Evolutionary conservation across 2,888 invertebrate genomes (phyloP), one percentile per base, ranked within the genome.

Genomic region (Athetis lepigone): DNA sequence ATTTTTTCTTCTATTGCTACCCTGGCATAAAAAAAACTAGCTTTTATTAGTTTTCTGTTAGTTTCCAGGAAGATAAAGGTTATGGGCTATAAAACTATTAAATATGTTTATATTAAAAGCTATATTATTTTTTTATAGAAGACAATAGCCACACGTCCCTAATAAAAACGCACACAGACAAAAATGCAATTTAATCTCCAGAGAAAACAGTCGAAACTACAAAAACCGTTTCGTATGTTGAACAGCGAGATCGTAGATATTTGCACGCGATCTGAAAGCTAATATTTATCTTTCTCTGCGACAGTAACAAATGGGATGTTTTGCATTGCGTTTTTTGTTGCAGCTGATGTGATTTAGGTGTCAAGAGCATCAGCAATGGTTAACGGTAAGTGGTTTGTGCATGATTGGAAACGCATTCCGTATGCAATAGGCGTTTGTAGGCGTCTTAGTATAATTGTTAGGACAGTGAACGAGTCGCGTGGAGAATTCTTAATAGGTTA

Each of bases 211-310:
- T 77, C 68, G 42, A 75, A 74, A 77, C 66, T 63, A 67, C 66
- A 56, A 75, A 61, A 68, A 54, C 67, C 45, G 57, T 65, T 64
- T 68, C 51, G 45, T 75, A 71, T 70, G 62, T 61, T 66, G 57
- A 75, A 74, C 73, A 76, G 81, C 77, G 83, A 84, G 83, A 87
- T 87, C 80, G 81, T 80, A 87, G 81, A 89, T 87, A 86, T 84
- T 85, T 80, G 83, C 88, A 88, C 90, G 89, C 86, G 85, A 83
- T 66, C 66, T 73, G 88, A 84, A 88, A 77, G 72, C 57, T 59
- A 81, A 83, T 72, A 63, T 62, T 50, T 67, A 71, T 64, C 60
- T 65, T 60, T 46, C 33, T 36, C 59, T 23, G 45, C 65, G 63
- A 72, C 70, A 60, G 42, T 47, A 45, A 67, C 21, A 25, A 43